These are phyloP conservation scores for Mycalesis mineus DNA, from an alignment of 2,888 invertebrate species.

Conservation along the genomic window DNA sequence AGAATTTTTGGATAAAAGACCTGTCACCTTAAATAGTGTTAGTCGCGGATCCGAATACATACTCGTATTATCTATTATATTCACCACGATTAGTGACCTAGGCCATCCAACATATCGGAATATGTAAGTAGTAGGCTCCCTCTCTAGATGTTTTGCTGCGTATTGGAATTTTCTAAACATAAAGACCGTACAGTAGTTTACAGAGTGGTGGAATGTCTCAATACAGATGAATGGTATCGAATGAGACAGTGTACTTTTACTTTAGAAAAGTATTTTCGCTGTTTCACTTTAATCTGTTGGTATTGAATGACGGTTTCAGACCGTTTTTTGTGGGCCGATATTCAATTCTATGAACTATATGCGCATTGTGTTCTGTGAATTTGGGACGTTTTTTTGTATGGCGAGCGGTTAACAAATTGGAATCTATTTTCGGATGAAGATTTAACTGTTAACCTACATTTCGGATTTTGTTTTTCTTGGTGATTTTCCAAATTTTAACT, in stretches of 20 bases:
- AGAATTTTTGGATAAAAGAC: too few species aligned
- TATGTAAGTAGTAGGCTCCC: too few species aligned
- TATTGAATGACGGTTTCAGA: constrained; percentile 15
- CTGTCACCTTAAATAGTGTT: too few species aligned
- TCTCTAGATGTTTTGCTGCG: too few species aligned
- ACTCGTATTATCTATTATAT: too few species aligned
- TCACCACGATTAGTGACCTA: too few species aligned
- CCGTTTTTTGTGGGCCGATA: constrained; percentile 3
- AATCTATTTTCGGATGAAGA: neutral
- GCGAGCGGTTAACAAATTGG: neutral
- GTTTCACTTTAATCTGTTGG: constrained; percentile 18
- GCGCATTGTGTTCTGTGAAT: neutral
- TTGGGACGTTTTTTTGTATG: neutral
- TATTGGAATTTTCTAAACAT: neutral
- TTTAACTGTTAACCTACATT: neutral
- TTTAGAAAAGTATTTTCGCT: constrained; percentile 22
- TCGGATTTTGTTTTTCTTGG: neutral
- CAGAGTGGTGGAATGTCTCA: constrained; percentile 15
- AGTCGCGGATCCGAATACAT: too few species aligned
- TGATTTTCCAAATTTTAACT: too few species aligned
- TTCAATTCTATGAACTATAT: constrained; percentile 1
- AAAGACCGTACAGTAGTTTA: constrained; percentile 5
- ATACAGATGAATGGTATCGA: constrained; percentile 19
- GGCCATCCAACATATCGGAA: too few species aligned
- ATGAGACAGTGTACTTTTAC: constrained; percentile 25